Evolutionary conservation across 2,113 vertebrate genomes (phyloP).

Genomic region (Regulus satrapa): DNA sequence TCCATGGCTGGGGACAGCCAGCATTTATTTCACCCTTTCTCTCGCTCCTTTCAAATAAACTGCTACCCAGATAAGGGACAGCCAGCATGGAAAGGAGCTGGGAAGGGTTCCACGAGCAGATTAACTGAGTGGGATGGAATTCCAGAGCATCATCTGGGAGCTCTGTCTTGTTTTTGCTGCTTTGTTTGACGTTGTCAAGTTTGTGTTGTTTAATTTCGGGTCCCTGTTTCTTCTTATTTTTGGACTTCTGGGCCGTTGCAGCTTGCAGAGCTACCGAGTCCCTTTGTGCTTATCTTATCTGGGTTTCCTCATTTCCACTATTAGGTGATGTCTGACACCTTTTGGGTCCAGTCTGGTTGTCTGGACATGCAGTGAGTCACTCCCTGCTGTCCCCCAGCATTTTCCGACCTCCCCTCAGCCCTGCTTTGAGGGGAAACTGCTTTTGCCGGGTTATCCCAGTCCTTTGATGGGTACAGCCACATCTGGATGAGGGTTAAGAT

Average conservation of each 20-base stretch:
- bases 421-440: neutral
- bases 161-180: neutral
- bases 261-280: constrained; percentile 16
- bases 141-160: neutral
- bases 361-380: constrained; percentile 66
- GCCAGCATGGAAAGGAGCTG: neutral
- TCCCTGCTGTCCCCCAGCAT: neutral
- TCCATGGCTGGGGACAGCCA: neutral
- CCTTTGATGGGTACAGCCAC: neutral
- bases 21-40: neutral
- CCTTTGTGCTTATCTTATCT: constrained; percentile 68
- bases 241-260: neutral
- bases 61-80: constrained; percentile 10
- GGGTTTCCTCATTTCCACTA: constrained; percentile 65
- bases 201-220: neutral
- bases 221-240: neutral
- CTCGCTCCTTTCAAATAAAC: neutral
- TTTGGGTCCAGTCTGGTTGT: constrained; percentile 40
- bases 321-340: constrained; percentile 75
- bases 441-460: neutral
- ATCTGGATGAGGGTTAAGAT: no score
- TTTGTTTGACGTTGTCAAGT: neutral
- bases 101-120: neutral
- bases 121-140: neutral
- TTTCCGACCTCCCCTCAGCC: constrained; percentile 3